A percentile compares a stretch with the other conserved stretches of the same genome.
Evolutionary conservation across 2,888 invertebrate genomes (phyloP).

Genomic region (Mesopsocus fuscifrons): DNA sequence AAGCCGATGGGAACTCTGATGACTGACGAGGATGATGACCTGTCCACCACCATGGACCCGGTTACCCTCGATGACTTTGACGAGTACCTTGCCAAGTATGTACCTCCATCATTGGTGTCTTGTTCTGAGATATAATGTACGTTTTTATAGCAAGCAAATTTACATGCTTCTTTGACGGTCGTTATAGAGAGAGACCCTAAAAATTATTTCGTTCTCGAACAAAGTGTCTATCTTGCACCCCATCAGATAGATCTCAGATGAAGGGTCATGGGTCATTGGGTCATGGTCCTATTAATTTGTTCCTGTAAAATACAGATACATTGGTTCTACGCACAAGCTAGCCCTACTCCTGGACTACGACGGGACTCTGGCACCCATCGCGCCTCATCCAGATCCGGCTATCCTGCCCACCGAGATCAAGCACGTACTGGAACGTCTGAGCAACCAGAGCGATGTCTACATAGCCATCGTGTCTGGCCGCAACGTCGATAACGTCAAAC

Average conservation of each 20-base stretch:
- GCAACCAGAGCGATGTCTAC: conserved; percentile 70
- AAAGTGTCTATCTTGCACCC: too few species aligned
- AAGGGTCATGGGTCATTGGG: too few species aligned
- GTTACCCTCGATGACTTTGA: conserved; percentile 84
- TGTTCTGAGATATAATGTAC: too few species aligned
- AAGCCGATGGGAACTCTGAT: conserved; percentile 68
- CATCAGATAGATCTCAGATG: neutral
- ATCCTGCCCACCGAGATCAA: conserved; percentile 68
- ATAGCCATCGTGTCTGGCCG: conserved; percentile 75
- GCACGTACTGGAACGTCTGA: conserved; percentile 58
- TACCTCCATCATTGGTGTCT: conserved; percentile 17
- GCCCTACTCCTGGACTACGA: conserved; percentile 73
- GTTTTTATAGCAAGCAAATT: too few species aligned
- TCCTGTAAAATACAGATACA: conserved; percentile 39
- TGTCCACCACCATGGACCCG: conserved; percentile 71
- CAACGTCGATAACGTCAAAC: conserved; percentile 70
- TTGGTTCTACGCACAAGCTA: conserved; percentile 68
- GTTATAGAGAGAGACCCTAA: too few species aligned
- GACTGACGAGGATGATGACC: conserved; percentile 56
- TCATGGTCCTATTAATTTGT: conserved; percentile 12
- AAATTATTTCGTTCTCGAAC: too few species aligned
- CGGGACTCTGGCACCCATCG: conserved; percentile 74
- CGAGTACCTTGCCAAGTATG: conserved; percentile 69
- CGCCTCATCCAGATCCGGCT: conserved; percentile 79
- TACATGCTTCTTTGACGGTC: too few species aligned